Conservation (phyloP, 2,888 invertebrate species). For the Plebejus anna region DNA sequence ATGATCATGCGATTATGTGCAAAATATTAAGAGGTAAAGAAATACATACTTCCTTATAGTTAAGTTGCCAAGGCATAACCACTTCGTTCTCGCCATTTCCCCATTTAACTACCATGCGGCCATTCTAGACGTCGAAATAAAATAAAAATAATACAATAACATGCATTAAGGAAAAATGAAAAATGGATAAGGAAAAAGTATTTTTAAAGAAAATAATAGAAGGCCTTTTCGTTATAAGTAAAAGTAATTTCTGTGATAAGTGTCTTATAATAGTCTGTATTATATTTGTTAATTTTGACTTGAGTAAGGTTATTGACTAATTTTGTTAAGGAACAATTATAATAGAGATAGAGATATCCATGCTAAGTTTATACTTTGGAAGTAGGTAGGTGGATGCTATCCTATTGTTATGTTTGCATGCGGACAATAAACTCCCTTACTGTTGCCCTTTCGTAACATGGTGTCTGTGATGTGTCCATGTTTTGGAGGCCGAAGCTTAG, state of each 20-base stretch:
- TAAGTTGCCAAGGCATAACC: constrained; percentile 76
- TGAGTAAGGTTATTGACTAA: neutral
- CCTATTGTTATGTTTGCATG: constrained; percentile 45
- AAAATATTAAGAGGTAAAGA: constrained; percentile 44
- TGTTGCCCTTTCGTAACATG: constrained; percentile 67
- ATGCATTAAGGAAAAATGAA: constrained; percentile 59
- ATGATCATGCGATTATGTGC: constrained; percentile 23
- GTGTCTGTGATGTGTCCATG: constrained; percentile 65
- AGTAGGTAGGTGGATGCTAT: neutral
- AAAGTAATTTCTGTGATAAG: neutral
- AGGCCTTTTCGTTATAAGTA: neutral
- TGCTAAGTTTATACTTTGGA: constrained; percentile 1
- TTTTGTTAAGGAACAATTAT: constrained; percentile 20
- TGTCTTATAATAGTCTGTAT: neutral
- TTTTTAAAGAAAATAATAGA: neutral
- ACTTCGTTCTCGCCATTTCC: constrained; percentile 73
- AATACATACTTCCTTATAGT: constrained; percentile 67
- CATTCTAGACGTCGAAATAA: constrained; percentile 72
- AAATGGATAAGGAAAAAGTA: constrained; percentile 21
- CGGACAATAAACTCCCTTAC: constrained; percentile 65
- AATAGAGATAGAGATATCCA: neutral
- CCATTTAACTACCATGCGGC: constrained; percentile 80
- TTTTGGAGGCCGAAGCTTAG: constrained; percentile 70
- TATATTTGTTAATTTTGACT: neutral
- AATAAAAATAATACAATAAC: constrained; percentile 60